phyloP scores from a whole-genome alignment of 2,113 vertebrate species.

The Oreotrochilus melanogaster region DNA sequence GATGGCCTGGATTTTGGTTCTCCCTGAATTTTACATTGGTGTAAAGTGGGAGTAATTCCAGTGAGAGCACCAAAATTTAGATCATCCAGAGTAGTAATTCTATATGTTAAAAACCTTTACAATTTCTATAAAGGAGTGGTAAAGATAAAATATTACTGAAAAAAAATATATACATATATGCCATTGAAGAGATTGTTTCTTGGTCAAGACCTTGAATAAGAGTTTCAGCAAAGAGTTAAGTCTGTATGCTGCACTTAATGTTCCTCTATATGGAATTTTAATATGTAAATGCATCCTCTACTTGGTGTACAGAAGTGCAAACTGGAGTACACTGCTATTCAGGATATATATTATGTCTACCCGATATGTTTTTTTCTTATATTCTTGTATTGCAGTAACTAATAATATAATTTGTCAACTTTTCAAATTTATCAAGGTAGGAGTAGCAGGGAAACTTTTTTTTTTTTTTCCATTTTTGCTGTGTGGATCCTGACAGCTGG shows the following conservation, averaged over 20 bases:
- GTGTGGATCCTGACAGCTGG: background rate
- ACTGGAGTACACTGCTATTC: constrained; percentile 29
- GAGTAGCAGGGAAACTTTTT: constrained; percentile 40
- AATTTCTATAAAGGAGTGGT: background rate
- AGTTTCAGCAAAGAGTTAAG: constrained; percentile 34
- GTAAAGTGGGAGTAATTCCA: background rate
- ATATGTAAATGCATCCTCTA: constrained; percentile 31
- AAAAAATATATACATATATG: background rate
- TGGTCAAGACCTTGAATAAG: constrained; percentile 18
- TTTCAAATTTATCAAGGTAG: constrained; percentile 48
- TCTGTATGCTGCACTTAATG: constrained; percentile 52
- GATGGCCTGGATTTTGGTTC: background rate
- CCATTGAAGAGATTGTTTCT: constrained; percentile 30
- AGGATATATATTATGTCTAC: constrained; percentile 21
- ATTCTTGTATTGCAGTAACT: constrained; percentile 36
- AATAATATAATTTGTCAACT: constrained; percentile 35
- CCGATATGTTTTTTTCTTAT: background rate
- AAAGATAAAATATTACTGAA: background rate
- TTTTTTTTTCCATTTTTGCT: constrained; percentile 32
- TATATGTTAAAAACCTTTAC: background rate
- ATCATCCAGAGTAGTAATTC: background rate
- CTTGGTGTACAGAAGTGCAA: constrained; percentile 52
- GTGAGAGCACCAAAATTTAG: background rate
- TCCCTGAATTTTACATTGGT: background rate
- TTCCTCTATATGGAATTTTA: constrained; percentile 37